Evolutionary conservation across 2,113 vertebrate species (phyloP), one percentile per base, ranked within the genome.

Genomic region (Antigone vipio): DNA sequence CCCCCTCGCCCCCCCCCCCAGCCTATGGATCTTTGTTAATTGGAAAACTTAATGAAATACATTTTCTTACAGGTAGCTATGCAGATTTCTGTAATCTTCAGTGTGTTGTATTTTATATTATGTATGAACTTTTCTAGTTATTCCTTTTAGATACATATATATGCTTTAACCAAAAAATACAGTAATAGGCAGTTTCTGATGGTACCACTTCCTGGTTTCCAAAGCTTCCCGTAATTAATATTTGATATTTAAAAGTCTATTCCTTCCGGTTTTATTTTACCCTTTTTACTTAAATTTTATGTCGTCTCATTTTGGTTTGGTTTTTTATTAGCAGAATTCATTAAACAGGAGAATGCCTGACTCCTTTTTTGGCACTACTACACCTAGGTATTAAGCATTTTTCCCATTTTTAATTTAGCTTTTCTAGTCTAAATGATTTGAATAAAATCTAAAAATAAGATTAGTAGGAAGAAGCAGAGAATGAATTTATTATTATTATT

Each of bases 361-460:
- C 21, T 92, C 40, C 40, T 40, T 19, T 76, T 89, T 78, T 64
- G 69, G 8, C 42, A 35, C 47, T 45, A 8, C 63, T 62, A 44
- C 56, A 60, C 34, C 58, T 81, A 66, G 8, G 6, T 66, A 38
- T 58, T 81, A 72, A 85, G 11, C 20, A 42, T 69, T 64, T 38
- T 95, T 94, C 73, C 34, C 50, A 49, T 85, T 92, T 96, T 83
- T 80, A 87, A 73, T 84, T 88, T 64, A 89, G 29, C n/a, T 95
- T 71, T 74, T 60, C 16, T 40, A 45, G n/a, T 91, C 21, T 53
- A 77, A 93, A 75, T 35, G 40, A 89, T 56, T 85, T 76, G 18
- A 64, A 35, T 55, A 91, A 84, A 90, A 75, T 47, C 52, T 97
- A 75, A 53, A 91, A 92, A 79, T 88, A 71, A 89, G 40, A 92